Percentiles rank a stretch among this genome's conserved stretches.
phyloP scores from a whole-genome alignment of 2,888 invertebrate genomes.

The Scaptomyza caliginosa region DNA sequence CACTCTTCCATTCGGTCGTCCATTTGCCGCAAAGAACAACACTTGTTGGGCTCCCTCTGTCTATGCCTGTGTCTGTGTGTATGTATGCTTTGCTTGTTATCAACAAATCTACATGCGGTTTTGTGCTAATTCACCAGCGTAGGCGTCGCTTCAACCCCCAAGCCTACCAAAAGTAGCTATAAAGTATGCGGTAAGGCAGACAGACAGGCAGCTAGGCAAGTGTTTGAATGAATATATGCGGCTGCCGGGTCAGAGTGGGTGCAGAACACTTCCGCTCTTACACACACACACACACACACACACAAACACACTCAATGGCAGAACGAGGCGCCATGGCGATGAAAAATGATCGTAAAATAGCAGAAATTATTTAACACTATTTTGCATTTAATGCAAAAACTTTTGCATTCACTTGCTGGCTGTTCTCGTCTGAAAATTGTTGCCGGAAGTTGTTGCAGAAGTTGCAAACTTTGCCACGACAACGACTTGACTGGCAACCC shows the following conservation, averaged over 20 bases:
- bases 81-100: constrained; percentile 61
- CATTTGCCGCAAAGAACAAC: constrained; percentile 36
- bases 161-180: constrained; percentile 41
- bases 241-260: background rate
- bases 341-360: constrained; percentile 69
- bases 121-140: constrained; percentile 61
- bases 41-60: constrained; percentile 26
- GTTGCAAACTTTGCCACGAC: constrained; percentile 64
- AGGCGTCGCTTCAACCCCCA: constrained; percentile 20
- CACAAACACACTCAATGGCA: constrained; percentile 2
- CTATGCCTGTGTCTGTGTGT: background rate
- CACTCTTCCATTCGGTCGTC: constrained; percentile 28
- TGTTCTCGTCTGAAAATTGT: constrained; percentile 56
- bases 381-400: constrained; percentile 76
- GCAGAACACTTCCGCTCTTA: constrained; percentile 52
- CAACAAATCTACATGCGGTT: constrained; percentile 76
- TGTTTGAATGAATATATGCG: background rate
- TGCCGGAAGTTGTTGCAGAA: constrained; percentile 67
- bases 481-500: constrained; percentile 54
- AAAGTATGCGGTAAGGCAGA: constrained; percentile 55
- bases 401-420: constrained; percentile 46
- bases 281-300: constrained; percentile 2
- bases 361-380: constrained; percentile 75
- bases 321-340: constrained; percentile 39
- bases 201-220: constrained; percentile 26